Evolutionary conservation across 2,888 invertebrate genomes (phyloP).

Genomic region (Enchytraeus crypticus): DNA sequence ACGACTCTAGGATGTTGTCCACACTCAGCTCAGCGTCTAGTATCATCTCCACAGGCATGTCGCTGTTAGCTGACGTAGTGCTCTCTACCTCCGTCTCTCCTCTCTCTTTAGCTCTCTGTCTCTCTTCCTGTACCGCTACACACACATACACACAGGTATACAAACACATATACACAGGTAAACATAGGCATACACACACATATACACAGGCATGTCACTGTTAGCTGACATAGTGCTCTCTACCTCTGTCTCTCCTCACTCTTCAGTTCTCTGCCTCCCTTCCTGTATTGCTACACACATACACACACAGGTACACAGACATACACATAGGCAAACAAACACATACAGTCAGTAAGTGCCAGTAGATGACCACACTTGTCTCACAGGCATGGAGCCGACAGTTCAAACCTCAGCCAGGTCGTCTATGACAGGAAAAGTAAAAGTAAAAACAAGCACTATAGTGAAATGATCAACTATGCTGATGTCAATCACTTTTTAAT

Average conservation of each 20-base stretch:
- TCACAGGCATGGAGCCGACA: no score
- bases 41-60: slow-evolving; percentile 86
- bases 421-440: no score
- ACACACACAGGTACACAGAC: no score
- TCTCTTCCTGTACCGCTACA: slow-evolving; percentile 67
- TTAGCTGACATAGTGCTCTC: slow-evolving; percentile 59
- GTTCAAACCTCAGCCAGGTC: no score
- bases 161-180: no score
- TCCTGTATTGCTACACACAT: slow-evolving; percentile 60
- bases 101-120: slow-evolving; percentile 72
- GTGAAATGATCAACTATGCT: no score
- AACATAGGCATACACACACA: slow-evolving; percentile 87
- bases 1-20: slow-evolving; percentile 45
- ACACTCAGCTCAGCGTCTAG: slow-evolving; percentile 78
- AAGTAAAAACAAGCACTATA: no score
- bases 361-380: slow-evolving; percentile 79
- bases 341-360: slow-evolving; percentile 85
- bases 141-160: no score
- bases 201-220: slow-evolving; percentile 84
- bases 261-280: slow-evolving; percentile 78
- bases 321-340: no score
- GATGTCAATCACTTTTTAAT: no score
- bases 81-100: slow-evolving; percentile 62
- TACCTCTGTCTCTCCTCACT: slow-evolving; percentile 60
- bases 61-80: slow-evolving; percentile 60